Evolutionary conservation across 2,888 invertebrate species (phyloP).

Genomic region (Drosophila paranaensis): DNA sequence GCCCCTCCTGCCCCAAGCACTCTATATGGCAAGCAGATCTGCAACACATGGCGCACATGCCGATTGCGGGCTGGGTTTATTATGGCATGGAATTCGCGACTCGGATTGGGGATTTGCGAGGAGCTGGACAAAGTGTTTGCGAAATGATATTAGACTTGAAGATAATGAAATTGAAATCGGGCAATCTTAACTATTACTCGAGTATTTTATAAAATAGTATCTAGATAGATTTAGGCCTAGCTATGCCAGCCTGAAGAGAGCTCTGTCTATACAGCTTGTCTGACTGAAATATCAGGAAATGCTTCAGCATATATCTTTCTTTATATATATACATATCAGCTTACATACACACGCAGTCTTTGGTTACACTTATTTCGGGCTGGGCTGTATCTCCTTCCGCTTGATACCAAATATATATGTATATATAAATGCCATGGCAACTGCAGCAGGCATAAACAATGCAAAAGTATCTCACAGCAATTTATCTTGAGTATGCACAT

Average conservation of each 20-base stretch:
- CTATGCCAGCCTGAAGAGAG: no score
- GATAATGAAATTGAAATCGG: not conserved
- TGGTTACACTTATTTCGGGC: conserved; percentile 29
- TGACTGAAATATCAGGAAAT: conserved; percentile 42
- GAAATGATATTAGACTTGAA: not conserved
- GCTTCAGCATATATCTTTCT: not conserved
- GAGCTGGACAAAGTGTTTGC: not conserved
- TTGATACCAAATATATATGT: conserved; percentile 21
- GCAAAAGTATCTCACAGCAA: conserved; percentile 70
- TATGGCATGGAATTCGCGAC: conserved; percentile 23
- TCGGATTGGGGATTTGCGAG: conserved; percentile 9
- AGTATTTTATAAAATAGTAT: not conserved
- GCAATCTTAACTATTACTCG: not conserved
- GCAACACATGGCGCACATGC: conserved; percentile 62
- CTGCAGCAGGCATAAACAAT: conserved; percentile 46
- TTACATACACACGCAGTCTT: conserved; percentile 17
- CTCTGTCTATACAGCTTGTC: not conserved
- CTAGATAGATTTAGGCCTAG: no score
- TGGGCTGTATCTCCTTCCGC: conserved; percentile 52
- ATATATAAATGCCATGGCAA: conserved; percentile 42
- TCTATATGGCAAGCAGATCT: conserved; percentile 17
- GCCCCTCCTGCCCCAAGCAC: no score
- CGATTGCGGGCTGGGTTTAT: conserved; percentile 39
- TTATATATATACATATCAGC: not conserved
- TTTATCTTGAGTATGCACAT: conserved; percentile 79